Evolutionary conservation across 2,113 vertebrate genomes (phyloP).

Genomic region (Microcebus griseorufus): DNA sequence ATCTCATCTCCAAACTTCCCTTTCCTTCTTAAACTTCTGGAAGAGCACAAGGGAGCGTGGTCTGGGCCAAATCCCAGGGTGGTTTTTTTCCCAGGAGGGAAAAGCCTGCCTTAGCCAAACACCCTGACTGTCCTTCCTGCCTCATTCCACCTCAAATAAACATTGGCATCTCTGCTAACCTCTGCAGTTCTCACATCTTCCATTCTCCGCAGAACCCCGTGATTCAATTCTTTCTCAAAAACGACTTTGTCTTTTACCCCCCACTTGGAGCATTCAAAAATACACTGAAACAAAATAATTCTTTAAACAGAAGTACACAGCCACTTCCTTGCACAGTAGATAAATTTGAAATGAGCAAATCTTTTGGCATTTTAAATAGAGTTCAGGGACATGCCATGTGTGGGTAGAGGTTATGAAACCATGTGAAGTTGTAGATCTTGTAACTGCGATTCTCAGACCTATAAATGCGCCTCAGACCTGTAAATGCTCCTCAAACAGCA

Average conservation of each 20-base stretch:
- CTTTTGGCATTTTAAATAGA: constrained; percentile 49
- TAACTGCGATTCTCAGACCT: not conserved
- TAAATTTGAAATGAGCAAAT: constrained; percentile 33
- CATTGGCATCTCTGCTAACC: not conserved
- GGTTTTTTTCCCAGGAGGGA: not conserved
- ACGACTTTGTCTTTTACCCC: not conserved
- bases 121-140: not conserved
- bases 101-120: not conserved
- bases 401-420: constrained; percentile 62
- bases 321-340: not conserved
- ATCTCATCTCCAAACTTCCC: not conserved
- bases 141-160: not conserved
- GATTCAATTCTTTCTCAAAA: not conserved
- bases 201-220: not conserved
- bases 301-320: constrained; percentile 42
- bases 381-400: constrained; percentile 56
- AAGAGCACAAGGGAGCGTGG: not conserved
- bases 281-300: constrained; percentile 33
- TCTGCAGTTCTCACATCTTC: not conserved
- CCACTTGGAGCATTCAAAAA: constrained; percentile 24
- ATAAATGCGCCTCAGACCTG: not conserved
- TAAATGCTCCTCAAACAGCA: not conserved
- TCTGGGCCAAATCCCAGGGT: not conserved
- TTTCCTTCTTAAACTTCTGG: not conserved
- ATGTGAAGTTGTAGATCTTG: not conserved